phyloP scores from a whole-genome alignment of 2,797 vertebrate species.

The Gallirallus australis region DNA sequence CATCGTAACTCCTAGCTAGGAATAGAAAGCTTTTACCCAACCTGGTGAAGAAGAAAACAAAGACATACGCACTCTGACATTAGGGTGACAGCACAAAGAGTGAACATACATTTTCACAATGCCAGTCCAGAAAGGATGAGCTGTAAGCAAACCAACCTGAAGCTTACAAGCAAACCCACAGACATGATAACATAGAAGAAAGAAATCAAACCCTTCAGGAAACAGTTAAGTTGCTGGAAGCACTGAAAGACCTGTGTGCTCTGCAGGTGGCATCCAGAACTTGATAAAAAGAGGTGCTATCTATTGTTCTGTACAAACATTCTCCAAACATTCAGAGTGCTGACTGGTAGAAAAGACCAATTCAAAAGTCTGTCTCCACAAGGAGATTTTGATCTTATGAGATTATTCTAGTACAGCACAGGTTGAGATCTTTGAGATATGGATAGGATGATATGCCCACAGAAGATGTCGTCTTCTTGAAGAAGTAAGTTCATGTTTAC shows the following conservation, averaged over 20 bases:
- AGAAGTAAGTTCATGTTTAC: neutral
- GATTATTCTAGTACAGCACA: neutral
- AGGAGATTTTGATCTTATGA: neutral
- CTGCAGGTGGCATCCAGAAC: neutral
- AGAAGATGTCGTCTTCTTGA: neutral
- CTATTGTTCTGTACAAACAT: neutral
- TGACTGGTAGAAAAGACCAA: neutral
- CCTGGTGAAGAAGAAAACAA: neutral
- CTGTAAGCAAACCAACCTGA: neutral
- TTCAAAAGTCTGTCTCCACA: neutral
- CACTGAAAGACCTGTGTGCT: neutral
- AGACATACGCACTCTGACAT: neutral
- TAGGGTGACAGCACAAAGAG: neutral
- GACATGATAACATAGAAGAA: neutral
- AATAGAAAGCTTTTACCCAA: neutral
- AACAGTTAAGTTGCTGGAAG: neutral
- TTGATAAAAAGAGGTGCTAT: neutral
- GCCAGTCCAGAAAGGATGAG: fast-evolving
- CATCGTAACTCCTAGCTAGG: neutral
- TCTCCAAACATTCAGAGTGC: neutral
- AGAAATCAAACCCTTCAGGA: neutral
- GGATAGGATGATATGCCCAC: neutral
- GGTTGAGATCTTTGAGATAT: neutral
- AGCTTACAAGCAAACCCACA: neutral
- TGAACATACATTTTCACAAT: neutral